Evolutionary conservation across 1,140 invertebrate species (phyloP).

Genomic region (Heterodera schachtii): DNA sequence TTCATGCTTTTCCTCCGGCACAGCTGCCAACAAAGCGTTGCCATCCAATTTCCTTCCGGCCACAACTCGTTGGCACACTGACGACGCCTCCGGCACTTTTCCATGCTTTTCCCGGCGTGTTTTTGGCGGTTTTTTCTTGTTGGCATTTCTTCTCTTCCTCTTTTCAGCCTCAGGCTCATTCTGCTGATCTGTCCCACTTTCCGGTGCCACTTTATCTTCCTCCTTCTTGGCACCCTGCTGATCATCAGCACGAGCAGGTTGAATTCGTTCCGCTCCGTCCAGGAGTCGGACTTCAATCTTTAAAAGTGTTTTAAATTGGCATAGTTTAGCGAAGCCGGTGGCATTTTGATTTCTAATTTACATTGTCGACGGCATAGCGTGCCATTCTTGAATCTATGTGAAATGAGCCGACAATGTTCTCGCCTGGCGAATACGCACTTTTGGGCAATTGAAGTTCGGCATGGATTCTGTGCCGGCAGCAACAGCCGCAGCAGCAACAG

Average conservation of each 20-base stretch:
- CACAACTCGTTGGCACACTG: constrained; percentile 10
- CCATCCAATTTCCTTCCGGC: constrained; percentile 21
- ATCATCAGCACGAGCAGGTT: background rate
- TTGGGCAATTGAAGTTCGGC: constrained; percentile 45
- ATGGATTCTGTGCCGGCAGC: constrained; percentile 44
- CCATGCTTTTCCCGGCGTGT: background rate
- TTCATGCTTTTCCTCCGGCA: background rate
- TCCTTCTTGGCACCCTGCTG: background rate
- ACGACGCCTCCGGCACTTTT: background rate
- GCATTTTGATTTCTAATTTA: background rate
- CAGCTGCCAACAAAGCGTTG: background rate
- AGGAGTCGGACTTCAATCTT: constrained; percentile 49
- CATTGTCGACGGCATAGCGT: constrained; percentile 37
- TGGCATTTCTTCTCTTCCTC: background rate
- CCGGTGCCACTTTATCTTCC: background rate
- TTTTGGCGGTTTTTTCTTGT: constrained; percentile 6
- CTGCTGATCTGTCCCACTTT: background rate
- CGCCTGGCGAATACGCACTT: constrained; percentile 43
- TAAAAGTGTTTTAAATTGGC: background rate
- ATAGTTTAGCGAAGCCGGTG: background rate
- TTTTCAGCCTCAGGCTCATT: background rate
- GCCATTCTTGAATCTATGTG: constrained; percentile 27
- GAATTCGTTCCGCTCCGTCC: constrained; percentile 19
- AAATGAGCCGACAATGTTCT: constrained; percentile 42
- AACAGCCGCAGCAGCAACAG: constrained; percentile 46